phyloP scores from a whole-genome alignment of 1,140 invertebrate species.

The Drosophila miranda region DNA sequence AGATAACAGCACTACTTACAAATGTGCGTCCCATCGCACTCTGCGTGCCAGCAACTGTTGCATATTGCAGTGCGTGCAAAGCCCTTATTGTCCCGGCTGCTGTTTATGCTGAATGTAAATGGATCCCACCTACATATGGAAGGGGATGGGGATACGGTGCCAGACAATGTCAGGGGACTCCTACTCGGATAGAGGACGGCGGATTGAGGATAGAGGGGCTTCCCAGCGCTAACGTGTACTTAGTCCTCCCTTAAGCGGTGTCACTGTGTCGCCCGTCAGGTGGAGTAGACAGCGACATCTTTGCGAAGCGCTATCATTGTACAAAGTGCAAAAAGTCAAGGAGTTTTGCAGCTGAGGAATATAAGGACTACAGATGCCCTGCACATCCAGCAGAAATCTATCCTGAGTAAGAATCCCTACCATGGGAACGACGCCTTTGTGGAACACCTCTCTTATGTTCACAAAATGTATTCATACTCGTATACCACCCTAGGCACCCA shows the following conservation, averaged over 20 bases:
- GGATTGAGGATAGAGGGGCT: not conserved
- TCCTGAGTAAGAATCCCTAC: too few species aligned
- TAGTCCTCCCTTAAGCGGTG: conserved; percentile 20
- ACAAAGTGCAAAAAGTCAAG: conserved; percentile 11
- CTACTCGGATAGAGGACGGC: conserved; percentile 6
- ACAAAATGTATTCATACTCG: too few species aligned
- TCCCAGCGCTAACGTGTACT: not conserved
- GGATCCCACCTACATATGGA: conserved; percentile 28
- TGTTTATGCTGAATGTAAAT: conserved; percentile 26
- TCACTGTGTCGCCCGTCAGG: conserved; percentile 4
- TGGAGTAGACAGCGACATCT: conserved; percentile 30
- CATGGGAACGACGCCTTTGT: too few species aligned
- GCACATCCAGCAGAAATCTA: too few species aligned
- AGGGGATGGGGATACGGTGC: conserved; percentile 32
- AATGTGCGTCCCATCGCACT: conserved; percentile 19
- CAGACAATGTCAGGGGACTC: conserved; percentile 36
- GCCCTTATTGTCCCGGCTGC: conserved; percentile 57
- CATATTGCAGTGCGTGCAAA: conserved; percentile 60
- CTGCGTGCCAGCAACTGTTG: conserved; percentile 64
- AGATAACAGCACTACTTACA: conserved; percentile 67
- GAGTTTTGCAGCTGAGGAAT: not conserved
- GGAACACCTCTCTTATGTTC: too few species aligned
- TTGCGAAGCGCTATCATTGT: conserved; percentile 34
- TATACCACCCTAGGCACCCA: too few species aligned
- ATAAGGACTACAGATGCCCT: conserved; percentile 4